These are phyloP conservation scores for Keiferia lycopersicella DNA, from an alignment of 2,888 invertebrate species.

Conservation along the genomic window DNA sequence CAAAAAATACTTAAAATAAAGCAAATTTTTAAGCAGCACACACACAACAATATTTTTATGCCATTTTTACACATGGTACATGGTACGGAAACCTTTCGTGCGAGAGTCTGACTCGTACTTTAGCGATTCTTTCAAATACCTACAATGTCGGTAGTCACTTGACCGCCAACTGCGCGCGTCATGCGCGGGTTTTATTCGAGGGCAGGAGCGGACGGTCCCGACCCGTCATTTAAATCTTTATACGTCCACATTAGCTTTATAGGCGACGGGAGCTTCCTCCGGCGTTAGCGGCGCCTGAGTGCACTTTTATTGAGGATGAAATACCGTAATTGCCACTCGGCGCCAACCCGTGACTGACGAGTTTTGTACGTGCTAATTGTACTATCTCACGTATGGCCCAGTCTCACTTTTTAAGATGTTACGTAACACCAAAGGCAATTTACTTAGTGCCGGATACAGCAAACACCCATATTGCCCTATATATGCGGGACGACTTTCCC, in stretches of 20 bases:
- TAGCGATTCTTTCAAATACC: neutral
- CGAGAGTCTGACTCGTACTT: no score
- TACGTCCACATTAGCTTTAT: slow-evolving; percentile 76
- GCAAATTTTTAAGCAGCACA: no score
- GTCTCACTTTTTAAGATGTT: slow-evolving; percentile 35
- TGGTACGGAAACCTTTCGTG: no score
- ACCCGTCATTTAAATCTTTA: slow-evolving; percentile 74
- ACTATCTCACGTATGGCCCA: slow-evolving; percentile 49
- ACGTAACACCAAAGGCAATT: slow-evolving; percentile 17
- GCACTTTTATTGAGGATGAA: slow-evolving; percentile 78
- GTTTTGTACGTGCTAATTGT: slow-evolving; percentile 72
- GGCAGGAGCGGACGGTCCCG: slow-evolving; percentile 36
- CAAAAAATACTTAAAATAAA: no score
- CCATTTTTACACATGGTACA: no score
- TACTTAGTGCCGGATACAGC: slow-evolving; percentile 3
- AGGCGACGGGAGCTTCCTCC: slow-evolving; percentile 65
- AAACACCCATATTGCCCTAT: slow-evolving; percentile 13
- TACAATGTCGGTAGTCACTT: neutral
- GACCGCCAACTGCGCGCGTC: neutral
- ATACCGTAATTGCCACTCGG: slow-evolving; percentile 76
- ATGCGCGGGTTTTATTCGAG: slow-evolving; percentile 22
- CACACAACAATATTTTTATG: no score
- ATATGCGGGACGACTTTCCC: neutral
- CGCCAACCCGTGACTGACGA: slow-evolving; percentile 69
- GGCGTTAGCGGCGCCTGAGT: slow-evolving; percentile 67